Evolutionary conservation across 1,140 invertebrate genomes (phyloP).

Genomic region (Diabrotica virgifera): DNA sequence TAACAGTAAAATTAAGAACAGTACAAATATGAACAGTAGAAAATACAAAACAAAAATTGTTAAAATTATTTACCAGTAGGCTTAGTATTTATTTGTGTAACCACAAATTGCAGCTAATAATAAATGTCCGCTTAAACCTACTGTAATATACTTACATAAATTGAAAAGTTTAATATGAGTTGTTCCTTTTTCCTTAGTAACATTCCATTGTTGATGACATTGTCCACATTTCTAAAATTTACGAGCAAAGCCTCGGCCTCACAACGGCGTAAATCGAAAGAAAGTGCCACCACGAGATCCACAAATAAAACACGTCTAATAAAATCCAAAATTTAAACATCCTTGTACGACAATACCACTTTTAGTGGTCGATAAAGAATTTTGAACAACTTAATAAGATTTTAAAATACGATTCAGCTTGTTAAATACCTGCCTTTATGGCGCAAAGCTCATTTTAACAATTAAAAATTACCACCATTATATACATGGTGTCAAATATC

Average conservation of each 20-base stretch:
- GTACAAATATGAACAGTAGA: no score
- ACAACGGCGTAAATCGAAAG: constrained; percentile 10
- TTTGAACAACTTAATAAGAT: constrained; percentile 12
- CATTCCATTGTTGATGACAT: not conserved
- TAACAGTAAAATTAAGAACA: no score
- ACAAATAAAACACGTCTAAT: constrained; percentile 8
- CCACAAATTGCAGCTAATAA: no score
- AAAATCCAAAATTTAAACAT: constrained; percentile 15
- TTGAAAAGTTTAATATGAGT: not conserved
- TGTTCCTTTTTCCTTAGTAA: not conserved
- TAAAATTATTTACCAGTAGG: no score
- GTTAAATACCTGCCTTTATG: constrained; percentile 5
- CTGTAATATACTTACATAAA: not conserved
- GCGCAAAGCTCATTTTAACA: constrained; percentile 13
- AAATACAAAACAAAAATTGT: no score
- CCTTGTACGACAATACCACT: constrained; percentile 9
- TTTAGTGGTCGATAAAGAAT: constrained; percentile 2
- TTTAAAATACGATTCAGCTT: constrained; percentile 12
- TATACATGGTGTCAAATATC: constrained; percentile 29
- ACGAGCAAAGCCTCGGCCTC: not conserved
- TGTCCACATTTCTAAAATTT: not conserved
- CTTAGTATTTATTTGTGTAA: no score
- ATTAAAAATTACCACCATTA: constrained; percentile 30
- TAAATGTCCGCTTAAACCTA: no score
- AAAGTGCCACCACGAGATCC: constrained; percentile 2